phyloP scores from a whole-genome alignment of 2,888 invertebrate genomes.

The Timandra comae region DNA sequence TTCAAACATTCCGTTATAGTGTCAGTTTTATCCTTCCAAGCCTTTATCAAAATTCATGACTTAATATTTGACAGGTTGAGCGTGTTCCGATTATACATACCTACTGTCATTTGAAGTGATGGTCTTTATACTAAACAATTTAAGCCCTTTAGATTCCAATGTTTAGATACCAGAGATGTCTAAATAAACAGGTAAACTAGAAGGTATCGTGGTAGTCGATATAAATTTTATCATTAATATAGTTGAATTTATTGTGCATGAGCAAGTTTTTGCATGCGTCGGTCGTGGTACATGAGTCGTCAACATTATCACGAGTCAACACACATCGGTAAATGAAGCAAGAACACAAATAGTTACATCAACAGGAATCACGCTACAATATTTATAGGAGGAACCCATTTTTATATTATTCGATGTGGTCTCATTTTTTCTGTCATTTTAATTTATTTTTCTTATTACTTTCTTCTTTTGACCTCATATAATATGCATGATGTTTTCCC shows the following conservation, averaged over 20 bases:
- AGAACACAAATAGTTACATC: slow-evolving; percentile 33
- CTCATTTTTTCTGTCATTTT: slow-evolving; percentile 40
- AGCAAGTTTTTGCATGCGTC: slow-evolving; percentile 45
- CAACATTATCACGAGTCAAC: slow-evolving; percentile 32
- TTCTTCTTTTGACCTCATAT: slow-evolving; percentile 53
- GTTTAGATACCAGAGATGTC: slow-evolving; percentile 41
- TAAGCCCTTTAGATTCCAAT: slow-evolving; percentile 24
- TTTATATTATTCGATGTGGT: slow-evolving; percentile 38
- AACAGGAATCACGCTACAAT: slow-evolving; percentile 30
- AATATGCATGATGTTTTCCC: slow-evolving; percentile 60
- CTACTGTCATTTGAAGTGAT: slow-evolving; percentile 30
- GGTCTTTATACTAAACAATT: slow-evolving; percentile 24
- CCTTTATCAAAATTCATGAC: not conserved
- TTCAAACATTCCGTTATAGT: slow-evolving; percentile 1
- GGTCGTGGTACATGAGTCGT: no score
- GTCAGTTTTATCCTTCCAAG: not conserved
- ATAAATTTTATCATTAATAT: slow-evolving; percentile 17
- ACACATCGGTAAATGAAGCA: slow-evolving; percentile 31
- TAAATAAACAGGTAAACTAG: slow-evolving; percentile 40
- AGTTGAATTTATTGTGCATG: slow-evolving; percentile 49
- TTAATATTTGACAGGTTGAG: no score
- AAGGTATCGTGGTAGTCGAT: slow-evolving; percentile 37
- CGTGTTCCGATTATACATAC: no score
- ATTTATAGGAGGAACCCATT: slow-evolving; percentile 27
- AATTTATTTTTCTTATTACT: slow-evolving; percentile 40